Conservation (phyloP, 2,797 vertebrate genomes). For the Hydrolagus colliei region DNA sequence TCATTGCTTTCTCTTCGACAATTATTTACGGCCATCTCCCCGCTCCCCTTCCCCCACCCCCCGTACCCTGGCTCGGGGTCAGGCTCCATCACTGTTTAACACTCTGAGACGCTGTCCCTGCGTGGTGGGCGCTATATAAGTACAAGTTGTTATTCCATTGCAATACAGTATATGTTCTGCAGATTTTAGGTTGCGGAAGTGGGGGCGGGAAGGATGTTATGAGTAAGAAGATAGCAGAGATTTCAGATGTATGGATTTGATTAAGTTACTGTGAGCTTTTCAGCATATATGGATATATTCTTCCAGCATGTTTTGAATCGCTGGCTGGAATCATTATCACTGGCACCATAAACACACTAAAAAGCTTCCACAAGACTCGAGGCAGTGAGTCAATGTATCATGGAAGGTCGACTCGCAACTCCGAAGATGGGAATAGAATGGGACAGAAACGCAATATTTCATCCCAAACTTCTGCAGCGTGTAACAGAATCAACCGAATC, state of each 20-base stretch:
- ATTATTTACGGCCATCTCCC: no score
- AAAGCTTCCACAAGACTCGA: background rate
- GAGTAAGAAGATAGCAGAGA: no score
- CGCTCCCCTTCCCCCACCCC: no score
- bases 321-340: background rate
- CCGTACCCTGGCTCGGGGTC: no score
- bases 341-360: background rate
- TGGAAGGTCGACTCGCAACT: background rate
- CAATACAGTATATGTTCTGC: no score
- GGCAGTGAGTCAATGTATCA: background rate
- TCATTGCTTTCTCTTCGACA: background rate
- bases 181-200: background rate
- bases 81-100: no score
- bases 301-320: background rate
- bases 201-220: background rate
- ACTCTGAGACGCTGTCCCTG: no score
- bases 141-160: no score
- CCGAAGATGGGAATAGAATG: background rate
- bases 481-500: background rate
- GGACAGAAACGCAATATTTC: background rate
- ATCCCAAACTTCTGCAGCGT: background rate
- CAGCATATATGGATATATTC: conserved; percentile 11
- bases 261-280: background rate
- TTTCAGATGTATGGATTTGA: no score
- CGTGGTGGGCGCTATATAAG: no score